Base-by-base conservation (phyloP, 2,888 invertebrate genomes). In the Drosophila conformis region DNA sequence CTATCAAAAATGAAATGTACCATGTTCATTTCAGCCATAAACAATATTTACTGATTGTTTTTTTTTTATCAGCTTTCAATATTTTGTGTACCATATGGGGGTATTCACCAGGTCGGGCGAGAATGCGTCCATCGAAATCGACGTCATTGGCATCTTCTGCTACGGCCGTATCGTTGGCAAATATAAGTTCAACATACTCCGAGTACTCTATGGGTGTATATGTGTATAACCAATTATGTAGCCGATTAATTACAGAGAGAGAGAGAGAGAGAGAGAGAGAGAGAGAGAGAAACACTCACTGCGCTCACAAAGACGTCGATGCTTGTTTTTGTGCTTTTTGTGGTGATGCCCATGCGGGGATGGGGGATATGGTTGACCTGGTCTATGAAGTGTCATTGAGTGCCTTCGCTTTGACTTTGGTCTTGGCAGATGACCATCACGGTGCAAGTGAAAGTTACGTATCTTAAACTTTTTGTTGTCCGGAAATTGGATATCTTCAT, bases 91-190 rank as follows among this genome's bases (percentile, higher is more conserved):
- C 93, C 93, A 93, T 93, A 66, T 93, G 93, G 0, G 93, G 93
- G 77, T 91, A 93, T 87, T 93, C 87, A 33, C 92, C 92, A 10
- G 93, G 92, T 29, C 80, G 70, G 10, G 91, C 92, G 49, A 91
- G 69, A 35, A 82, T 66, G 1, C 93, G 91, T 4, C 93, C 93
- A 78, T 91, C 90, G 59, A 93, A 91, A 18, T 91, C 87, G 5
- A 82, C 80, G 38, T 89, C 91, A 40, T 89, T 84, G 4, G 90
- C 90, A 67, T 91, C 91, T 25, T 74, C 82, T 18, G 52, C 79
- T 8, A 85, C 82, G 0, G 80, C 91, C 10, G 80, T 71, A 60
- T 92, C 92, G 51, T 89, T 85, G 13, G 87, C 83, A 69, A 91
- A 92, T 64, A 92, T 92, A 35, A 86, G 89, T 27, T 83, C 66